These are phyloP conservation scores for Candoia aspera DNA, from an alignment of 2,113 vertebrate species.

Conservation along the genomic window DNA sequence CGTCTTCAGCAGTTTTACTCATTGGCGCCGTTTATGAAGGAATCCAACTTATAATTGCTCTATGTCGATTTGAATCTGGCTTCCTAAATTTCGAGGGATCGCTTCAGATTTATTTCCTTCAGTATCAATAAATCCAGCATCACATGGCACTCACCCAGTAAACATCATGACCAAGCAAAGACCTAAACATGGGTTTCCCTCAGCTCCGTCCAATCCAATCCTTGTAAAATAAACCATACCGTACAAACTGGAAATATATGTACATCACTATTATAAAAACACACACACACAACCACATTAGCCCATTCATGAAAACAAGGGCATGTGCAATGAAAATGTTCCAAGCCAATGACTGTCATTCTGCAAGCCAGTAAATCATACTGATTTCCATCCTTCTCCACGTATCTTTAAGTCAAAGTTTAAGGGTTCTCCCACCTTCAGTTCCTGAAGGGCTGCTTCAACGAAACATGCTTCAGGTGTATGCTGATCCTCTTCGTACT, in stretches of 20 bases:
- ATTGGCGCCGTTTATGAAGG: background rate
- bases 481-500: constrained; percentile 86
- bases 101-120: background rate
- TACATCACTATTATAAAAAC: background rate
- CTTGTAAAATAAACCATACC: background rate
- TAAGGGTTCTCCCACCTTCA: constrained; percentile 79
- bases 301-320: background rate
- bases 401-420: background rate
- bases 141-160: background rate
- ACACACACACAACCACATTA: background rate
- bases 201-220: background rate
- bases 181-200: background rate
- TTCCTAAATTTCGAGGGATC: background rate
- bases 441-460: constrained; percentile 90
- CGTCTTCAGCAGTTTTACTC: background rate
- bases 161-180: background rate
- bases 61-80: background rate
- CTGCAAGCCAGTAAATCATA: background rate
- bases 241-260: background rate
- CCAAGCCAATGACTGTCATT: background rate
- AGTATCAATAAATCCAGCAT: background rate
- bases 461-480: constrained; percentile 89
- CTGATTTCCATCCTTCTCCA: background rate
- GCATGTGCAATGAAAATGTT: background rate
- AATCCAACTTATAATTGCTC: background rate